These are phyloP conservation scores for Salvelinus fontinalis DNA, from an alignment of 2,113 vertebrate species.

Conservation along the genomic window DNA sequence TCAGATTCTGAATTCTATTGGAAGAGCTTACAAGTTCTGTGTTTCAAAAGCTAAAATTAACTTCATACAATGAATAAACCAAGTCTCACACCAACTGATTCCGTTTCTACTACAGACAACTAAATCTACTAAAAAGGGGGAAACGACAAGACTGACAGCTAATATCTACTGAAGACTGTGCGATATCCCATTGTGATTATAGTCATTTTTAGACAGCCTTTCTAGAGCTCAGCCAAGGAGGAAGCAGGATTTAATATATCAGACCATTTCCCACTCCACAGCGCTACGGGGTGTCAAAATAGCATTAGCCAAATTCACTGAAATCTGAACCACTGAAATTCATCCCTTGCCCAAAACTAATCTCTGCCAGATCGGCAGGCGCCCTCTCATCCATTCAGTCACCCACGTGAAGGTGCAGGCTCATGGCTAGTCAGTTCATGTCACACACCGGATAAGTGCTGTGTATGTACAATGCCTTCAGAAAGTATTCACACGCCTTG, in stretches of 20 bases:
- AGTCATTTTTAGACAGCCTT: not conserved
- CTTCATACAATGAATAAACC: not conserved
- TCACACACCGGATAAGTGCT: not conserved
- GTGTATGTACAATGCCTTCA: not conserved
- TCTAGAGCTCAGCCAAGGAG: not conserved
- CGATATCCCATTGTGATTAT: not conserved
- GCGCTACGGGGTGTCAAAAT: constrained; percentile 32
- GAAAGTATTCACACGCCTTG: no score
- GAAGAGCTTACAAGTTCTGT: not conserved
- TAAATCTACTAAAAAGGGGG: not conserved
- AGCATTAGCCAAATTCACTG: constrained; percentile 54
- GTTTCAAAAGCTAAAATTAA: not conserved
- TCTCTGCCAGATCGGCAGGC: not conserved
- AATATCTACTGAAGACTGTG: not conserved
- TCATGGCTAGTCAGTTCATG: not conserved
- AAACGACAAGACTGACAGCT: not conserved
- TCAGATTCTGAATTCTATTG: not conserved
- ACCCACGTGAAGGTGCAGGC: not conserved
- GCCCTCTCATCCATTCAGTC: not conserved
- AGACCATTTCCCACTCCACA: not conserved
- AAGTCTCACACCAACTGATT: not conserved
- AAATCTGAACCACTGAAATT: constrained; percentile 64
- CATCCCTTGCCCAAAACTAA: not conserved
- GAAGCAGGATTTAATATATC: constrained; percentile 15
- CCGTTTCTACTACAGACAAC: not conserved